Evolutionary conservation across 2,888 invertebrate species (phyloP), one percentile per base, ranked within the genome.

Genomic region (Heliothis peltigera): DNA sequence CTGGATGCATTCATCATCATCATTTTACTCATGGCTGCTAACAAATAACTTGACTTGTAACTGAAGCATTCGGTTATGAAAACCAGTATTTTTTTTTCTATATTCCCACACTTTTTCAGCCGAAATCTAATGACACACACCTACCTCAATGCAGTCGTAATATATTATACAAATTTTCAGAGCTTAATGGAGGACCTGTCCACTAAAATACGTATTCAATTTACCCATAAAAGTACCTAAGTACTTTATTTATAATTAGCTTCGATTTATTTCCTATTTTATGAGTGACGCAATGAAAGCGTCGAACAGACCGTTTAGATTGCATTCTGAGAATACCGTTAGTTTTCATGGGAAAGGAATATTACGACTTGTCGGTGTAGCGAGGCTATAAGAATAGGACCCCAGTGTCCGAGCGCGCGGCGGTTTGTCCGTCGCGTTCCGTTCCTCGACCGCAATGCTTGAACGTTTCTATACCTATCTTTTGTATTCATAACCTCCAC

Each of bases 401-500:
- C 88, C 83, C 77, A 56, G 64, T 70, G 57, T 70, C 65, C 75
- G 67, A 80, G 78, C 71, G 69, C 35, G 81, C 85, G 85, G 83
- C 82, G 82, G 84, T 84, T 85, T 85, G 85, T 84, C 87, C 84
- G 87, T 78, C 78, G 87, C 89, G 88, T 87, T 89, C 90, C 89
- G 90, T 90, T 89, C 85, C 82, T 71, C 89, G 91, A 87, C 91
- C 91, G 90, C 91, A 89, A 88, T 89, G 85, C 83, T 81, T 12
- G 84, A 70, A 83, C 81, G 83, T 84, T 84, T 87, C 84, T 86
- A 84, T 88, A 86, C 84, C 89, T 89, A 86, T 85, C 89, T 89
- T 91, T 91, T 91, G 89, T 91, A 85, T 89, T 89, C 86, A 84
- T 91, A 92, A 91, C 91, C 92, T 91, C 91, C 84, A 85, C 87